phyloP scores from a whole-genome alignment of 2,888 invertebrate species.

The Ecdyonurus torrentis region DNA sequence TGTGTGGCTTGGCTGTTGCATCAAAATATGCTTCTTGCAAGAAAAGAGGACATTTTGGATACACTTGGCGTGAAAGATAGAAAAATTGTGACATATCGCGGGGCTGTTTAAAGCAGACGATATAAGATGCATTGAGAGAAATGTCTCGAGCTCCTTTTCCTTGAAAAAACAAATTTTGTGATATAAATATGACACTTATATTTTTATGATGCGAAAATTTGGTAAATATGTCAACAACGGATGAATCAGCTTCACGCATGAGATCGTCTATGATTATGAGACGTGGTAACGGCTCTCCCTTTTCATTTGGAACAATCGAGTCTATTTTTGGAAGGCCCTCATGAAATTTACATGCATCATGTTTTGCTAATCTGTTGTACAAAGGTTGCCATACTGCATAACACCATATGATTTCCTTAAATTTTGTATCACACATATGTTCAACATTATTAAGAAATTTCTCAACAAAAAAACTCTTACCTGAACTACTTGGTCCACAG shows the following conservation, averaged over 20 bases:
- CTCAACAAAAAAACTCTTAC: neutral
- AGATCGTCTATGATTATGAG: neutral
- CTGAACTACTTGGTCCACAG: neutral
- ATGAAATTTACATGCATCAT: neutral
- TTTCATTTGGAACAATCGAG: neutral
- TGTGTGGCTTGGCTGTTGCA: conserved; percentile 10
- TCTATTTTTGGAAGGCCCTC: neutral
- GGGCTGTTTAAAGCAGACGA: conserved; percentile 13
- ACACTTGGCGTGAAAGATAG: conserved; percentile 12
- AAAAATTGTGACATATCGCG: conserved; percentile 12
- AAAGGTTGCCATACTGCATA: neutral
- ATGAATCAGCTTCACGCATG: neutral
- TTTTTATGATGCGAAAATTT: neutral
- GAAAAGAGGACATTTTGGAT: conserved; percentile 12
- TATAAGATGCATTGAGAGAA: conserved; percentile 11
- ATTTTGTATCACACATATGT: neutral
- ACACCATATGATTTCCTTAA: conserved; percentile 1
- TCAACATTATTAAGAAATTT: neutral
- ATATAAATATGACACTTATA: neutral
- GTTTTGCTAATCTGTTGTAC: neutral
- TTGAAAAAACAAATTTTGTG: neutral
- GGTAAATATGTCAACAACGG: neutral
- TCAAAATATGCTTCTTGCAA: conserved; percentile 13
- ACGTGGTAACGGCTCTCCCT: neutral
- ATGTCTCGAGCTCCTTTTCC: conserved; percentile 9